These are phyloP conservation scores for Synergus japonicus DNA, from an alignment of 2,888 invertebrate genomes.

Conservation along the genomic window DNA sequence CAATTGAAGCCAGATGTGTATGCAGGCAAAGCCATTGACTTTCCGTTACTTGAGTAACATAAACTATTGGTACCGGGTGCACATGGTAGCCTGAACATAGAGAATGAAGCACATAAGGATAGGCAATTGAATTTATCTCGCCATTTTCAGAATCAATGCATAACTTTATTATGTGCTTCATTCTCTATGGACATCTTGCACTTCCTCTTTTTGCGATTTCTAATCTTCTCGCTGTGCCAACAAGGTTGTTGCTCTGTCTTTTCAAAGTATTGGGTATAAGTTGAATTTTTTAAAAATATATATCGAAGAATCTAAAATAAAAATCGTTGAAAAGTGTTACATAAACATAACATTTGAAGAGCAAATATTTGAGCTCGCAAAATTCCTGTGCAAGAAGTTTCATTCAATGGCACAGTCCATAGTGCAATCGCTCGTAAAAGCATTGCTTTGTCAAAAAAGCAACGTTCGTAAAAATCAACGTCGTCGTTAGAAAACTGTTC, in stretches of 20 bases:
- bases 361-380: constrained; percentile 10
- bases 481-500: constrained; percentile 26
- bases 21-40: constrained; percentile 20
- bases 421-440: constrained; percentile 36
- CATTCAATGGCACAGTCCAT: constrained; percentile 21
- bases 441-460: constrained; percentile 33
- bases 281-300: neutral
- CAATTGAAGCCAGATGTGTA: constrained; percentile 13
- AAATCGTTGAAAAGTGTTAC: neutral
- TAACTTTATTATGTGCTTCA: neutral
- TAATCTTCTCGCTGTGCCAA: neutral
- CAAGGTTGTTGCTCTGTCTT: too few relatives aligned
- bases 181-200: neutral
- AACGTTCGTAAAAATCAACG: constrained; percentile 34
- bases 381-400: constrained; percentile 6
- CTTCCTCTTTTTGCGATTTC: neutral
- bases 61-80: constrained; percentile 26
- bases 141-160: constrained; percentile 5
- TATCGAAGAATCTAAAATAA: constrained; percentile 39
- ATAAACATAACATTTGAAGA: constrained; percentile 8
- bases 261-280: neutral
- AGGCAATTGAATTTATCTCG: constrained; percentile 5
- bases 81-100: constrained; percentile 25
- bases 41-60: constrained; percentile 6
- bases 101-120: neutral